Evolutionary conservation across 2,797 vertebrate species (phyloP).

Genomic region (Sarcophilus harrisii): DNA sequence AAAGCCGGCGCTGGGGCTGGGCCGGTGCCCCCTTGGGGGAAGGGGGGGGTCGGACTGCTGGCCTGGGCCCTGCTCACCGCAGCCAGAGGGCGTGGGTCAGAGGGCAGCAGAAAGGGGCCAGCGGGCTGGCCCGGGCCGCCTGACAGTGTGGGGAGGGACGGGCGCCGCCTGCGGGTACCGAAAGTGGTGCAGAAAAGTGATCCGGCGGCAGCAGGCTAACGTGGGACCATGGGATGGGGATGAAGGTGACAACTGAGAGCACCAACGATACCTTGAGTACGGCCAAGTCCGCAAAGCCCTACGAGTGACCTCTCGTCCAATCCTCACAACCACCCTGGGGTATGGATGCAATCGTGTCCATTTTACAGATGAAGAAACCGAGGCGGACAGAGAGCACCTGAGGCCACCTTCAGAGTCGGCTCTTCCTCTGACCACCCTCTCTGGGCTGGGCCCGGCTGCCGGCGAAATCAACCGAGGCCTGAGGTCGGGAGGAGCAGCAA

Average conservation of each 20-base stretch:
- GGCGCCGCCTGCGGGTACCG: not conserved
- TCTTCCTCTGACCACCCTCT: not conserved
- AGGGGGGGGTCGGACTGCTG: not conserved
- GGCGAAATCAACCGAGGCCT: not conserved
- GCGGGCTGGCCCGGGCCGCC: no score
- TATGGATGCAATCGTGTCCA: not conserved
- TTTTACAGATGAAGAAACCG: not conserved
- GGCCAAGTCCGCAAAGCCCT: not conserved
- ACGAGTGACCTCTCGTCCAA: not conserved
- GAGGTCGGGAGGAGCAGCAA: not conserved
- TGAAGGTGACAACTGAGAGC: not conserved
- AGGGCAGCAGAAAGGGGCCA: no score
- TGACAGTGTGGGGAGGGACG: not conserved
- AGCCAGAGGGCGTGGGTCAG: not conserved
- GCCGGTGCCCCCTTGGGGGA: no score
- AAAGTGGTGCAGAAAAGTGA: no score
- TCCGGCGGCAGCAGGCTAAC: no score
- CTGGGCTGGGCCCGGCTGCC: not conserved
- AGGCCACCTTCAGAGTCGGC: no score
- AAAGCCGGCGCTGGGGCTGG: not conserved
- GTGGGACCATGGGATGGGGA: no score
- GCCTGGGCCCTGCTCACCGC: not conserved
- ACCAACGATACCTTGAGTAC: no score
- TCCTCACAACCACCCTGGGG: not conserved
- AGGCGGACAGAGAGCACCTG: not conserved